Conservation (phyloP, 2,888 invertebrate genomes). For the Rotaria socialis region DNA sequence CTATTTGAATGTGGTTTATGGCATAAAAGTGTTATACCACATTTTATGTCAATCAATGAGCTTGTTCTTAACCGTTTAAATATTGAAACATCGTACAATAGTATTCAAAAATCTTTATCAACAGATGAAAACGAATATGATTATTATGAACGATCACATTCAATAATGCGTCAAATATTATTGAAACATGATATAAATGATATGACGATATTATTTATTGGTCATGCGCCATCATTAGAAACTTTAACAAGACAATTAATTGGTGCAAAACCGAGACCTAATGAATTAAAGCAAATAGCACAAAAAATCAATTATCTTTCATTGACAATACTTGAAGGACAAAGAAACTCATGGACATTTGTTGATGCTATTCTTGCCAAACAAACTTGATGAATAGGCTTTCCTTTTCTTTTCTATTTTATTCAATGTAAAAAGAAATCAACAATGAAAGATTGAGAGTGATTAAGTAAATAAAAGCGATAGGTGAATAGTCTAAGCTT, state of each 20-base stretch:
- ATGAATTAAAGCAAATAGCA: conserved; percentile 71
- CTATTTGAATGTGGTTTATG: conserved; percentile 88
- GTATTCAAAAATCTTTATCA: conserved; percentile 36
- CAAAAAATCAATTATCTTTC: conserved; percentile 64
- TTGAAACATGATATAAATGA: conserved; percentile 32
- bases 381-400: neutral
- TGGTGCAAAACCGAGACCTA: conserved; percentile 67
- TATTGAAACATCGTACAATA: conserved; percentile 39
- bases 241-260: conserved; percentile 73
- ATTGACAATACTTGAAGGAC: conserved; percentile 16
- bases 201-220: conserved; percentile 71
- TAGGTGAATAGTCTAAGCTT: neutral
- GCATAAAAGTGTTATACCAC: conserved; percentile 63
- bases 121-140: conserved; percentile 40
- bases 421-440: neutral
- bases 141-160: conserved; percentile 43
- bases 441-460: neutral
- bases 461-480: neutral
- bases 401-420: neutral
- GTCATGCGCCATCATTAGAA: conserved; percentile 84
- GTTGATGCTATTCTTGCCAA: conserved; percentile 9
- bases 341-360: conserved; percentile 2
- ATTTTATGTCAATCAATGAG: conserved; percentile 36
- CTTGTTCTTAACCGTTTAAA: conserved; percentile 39
- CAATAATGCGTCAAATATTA: conserved; percentile 3